A percentile compares a stretch with the other conserved stretches of the same genome.
Evolutionary conservation across 2,797 vertebrate genomes (phyloP).

Genomic region (Dallia pectoralis): DNA sequence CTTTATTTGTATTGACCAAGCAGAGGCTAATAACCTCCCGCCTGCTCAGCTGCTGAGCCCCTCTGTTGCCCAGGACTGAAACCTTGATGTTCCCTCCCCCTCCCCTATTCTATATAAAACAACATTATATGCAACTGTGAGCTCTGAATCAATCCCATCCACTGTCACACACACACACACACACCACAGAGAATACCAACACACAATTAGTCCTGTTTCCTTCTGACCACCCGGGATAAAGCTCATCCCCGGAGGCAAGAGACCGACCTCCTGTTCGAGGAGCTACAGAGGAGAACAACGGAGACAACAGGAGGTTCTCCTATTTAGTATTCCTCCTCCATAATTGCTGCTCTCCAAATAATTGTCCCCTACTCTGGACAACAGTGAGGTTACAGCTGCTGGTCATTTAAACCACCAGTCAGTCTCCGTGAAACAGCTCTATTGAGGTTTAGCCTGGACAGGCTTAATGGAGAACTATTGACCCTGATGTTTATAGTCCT

Average conservation of each 20-base stretch:
- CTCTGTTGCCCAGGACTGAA: no score
- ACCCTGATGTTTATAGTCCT: no score
- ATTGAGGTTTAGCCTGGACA: no score
- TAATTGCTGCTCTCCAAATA: conserved; percentile 34
- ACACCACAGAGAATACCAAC: no score
- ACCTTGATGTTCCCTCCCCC: no score
- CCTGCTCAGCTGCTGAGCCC: no score
- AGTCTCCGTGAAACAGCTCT: background rate
- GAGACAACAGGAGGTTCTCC: background rate
- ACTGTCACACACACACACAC: background rate
- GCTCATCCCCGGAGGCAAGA: background rate
- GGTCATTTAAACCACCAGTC: conserved; percentile 9
- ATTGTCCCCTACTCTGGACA: conserved; percentile 11
- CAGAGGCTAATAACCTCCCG: no score
- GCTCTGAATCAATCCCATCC: background rate
- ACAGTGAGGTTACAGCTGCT: background rate
- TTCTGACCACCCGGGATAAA: background rate
- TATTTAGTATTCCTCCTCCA: background rate
- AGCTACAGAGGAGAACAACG: background rate
- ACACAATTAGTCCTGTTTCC: background rate
- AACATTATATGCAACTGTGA: background rate
- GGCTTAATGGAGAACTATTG: no score
- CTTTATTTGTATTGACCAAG: no score
- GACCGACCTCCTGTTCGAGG: background rate
- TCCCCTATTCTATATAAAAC: background rate